These are phyloP conservation scores for Megaleporinus macrocephalus DNA, from an alignment of 2,113 vertebrate genomes.

Conservation along the genomic window DNA sequence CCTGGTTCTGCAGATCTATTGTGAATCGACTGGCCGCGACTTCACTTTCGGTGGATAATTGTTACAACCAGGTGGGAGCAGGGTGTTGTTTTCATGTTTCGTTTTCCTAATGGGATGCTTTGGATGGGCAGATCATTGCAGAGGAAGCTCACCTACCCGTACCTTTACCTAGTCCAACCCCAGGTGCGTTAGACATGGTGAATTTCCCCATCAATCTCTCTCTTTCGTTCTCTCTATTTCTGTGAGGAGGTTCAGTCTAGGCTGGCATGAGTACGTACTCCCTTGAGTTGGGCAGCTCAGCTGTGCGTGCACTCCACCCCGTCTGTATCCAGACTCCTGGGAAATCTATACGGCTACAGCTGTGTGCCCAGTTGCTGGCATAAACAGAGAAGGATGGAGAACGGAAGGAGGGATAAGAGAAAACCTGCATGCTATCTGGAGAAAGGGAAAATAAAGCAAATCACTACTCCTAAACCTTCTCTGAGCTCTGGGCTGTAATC, in stretches of 20 bases:
- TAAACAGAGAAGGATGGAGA: conserved; percentile 48
- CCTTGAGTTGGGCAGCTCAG: conserved; percentile 38
- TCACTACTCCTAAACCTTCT: conserved; percentile 53
- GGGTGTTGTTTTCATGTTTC: conserved; percentile 22
- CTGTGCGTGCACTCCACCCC: conserved; percentile 39
- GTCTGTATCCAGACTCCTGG: conserved; percentile 61
- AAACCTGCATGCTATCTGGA: conserved; percentile 58
- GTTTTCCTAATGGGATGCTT: conserved; percentile 9
- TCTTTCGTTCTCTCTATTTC: background rate
- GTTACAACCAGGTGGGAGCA: conserved; percentile 26
- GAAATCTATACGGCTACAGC: conserved; percentile 68
- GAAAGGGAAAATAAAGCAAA: conserved; percentile 47
- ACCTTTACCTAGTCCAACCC: conserved; percentile 30
- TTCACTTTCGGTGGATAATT: conserved; percentile 27
- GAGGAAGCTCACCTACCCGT: conserved; percentile 44
- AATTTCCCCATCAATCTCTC: conserved; percentile 10
- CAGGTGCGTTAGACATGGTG: conserved; percentile 32
- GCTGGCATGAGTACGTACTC: conserved; percentile 61
- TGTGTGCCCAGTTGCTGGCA: conserved; percentile 68
- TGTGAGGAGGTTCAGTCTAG: conserved; percentile 63
- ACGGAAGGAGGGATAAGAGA: conserved; percentile 43
- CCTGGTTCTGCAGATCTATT: background rate
- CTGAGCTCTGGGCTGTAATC: conserved; percentile 48
- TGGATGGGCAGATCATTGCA: conserved; percentile 19
- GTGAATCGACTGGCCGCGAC: background rate